Conservation (phyloP, 1,140 invertebrate species). For the Cydia fagiglandana region DNA sequence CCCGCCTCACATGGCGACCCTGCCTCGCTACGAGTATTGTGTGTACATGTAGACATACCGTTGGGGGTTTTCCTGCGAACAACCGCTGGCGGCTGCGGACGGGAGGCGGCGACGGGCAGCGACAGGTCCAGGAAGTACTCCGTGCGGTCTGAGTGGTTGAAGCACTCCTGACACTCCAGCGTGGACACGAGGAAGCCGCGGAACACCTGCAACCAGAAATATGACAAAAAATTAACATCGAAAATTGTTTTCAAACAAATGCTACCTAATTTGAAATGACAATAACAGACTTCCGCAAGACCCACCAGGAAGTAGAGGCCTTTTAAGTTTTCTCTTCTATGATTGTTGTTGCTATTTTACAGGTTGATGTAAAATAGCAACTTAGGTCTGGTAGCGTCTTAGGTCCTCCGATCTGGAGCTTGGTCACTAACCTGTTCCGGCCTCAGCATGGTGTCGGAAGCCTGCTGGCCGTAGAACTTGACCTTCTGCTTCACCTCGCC, state of each 20-base stretch:
- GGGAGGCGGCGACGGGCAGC: slow-evolving; percentile 89
- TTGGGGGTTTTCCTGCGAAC: slow-evolving; percentile 76
- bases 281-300: too few species aligned
- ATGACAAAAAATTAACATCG: too few species aligned
- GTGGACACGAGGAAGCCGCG: slow-evolving; percentile 94
- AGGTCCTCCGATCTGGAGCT: too few species aligned
- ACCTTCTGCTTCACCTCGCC: slow-evolving; percentile 86
- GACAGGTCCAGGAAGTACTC: slow-evolving; percentile 98
- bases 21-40: too few species aligned
- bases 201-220: slow-evolving; percentile 81
- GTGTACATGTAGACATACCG: slow-evolving; percentile 39
- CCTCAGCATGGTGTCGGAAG: slow-evolving; percentile 87
- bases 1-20: too few species aligned
- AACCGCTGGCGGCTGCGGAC: slow-evolving; percentile 83
- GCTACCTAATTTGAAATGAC: too few species aligned
- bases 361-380: too few species aligned
- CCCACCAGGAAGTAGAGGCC: too few species aligned
- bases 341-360: too few species aligned
- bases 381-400: too few species aligned
- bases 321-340: too few species aligned
- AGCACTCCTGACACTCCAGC: slow-evolving; percentile 93
- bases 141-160: slow-evolving; percentile 89
- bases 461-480: slow-evolving; percentile 91
- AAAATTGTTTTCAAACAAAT: too few species aligned
- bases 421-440: slow-evolving; percentile 82